Percentiles rank a stretch among this genome's conserved stretches.
phyloP scores from a whole-genome alignment of 1,140 invertebrate genomes.

The Aplysia californica region DNA sequence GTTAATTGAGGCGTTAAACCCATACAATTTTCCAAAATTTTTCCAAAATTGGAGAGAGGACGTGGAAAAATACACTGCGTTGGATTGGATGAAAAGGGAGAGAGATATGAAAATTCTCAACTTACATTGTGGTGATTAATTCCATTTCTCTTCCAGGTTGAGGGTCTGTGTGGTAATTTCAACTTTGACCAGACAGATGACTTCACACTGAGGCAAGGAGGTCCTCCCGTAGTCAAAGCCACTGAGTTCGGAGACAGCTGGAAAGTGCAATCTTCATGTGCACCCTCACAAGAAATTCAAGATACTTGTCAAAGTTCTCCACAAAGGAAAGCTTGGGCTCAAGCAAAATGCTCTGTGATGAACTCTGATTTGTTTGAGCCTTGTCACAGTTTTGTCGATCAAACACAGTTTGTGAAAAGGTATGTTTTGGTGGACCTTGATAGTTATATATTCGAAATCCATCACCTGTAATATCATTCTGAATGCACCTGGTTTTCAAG shows the following conservation, averaged over 20 bases:
- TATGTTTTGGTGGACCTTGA: no score
- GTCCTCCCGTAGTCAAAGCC: conserved; percentile 77
- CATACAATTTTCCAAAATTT: no score
- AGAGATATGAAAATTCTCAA: no score
- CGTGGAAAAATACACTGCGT: no score
- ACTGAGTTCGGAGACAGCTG: conserved; percentile 88
- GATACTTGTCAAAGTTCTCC: conserved; percentile 81
- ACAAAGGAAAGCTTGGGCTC: conserved; percentile 82
- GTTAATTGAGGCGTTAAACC: no score
- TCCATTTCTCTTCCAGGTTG: conserved; percentile 71
- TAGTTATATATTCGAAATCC: no score
- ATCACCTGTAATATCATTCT: no score
- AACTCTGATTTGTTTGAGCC: conserved; percentile 79
- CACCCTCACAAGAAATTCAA: conserved; percentile 42
- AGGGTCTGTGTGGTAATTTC: conserved; percentile 91
- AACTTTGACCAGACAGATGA: conserved; percentile 76
- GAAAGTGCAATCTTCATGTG: conserved; percentile 83
- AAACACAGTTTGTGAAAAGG: conserved; percentile 1
- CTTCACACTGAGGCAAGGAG: conserved; percentile 83
- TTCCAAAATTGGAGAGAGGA: no score
- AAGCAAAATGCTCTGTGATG: conserved; percentile 79
- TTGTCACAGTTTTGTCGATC: conserved; percentile 83
- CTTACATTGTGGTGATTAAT: no score
- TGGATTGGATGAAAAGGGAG: no score
- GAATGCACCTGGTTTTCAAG: no score